A percentile compares a stretch with the other conserved stretches of the same genome.
phyloP scores from a whole-genome alignment of 2,113 vertebrate species.

The Euleptes europaea region DNA sequence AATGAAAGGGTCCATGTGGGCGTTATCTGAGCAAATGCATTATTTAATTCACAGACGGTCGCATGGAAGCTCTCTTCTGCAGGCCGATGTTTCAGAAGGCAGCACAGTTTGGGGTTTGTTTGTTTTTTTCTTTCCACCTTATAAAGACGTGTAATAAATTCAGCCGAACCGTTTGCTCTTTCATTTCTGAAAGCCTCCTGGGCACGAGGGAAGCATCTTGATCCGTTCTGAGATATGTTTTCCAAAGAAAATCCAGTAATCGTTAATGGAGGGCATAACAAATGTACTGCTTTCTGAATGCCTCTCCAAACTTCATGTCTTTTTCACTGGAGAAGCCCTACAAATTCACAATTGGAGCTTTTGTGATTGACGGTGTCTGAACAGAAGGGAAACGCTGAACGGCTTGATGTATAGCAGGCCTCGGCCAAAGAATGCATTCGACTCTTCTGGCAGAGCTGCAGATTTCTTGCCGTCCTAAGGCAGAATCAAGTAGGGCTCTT shows the following conservation, averaged over 20 bases:
- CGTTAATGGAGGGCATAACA: neutral
- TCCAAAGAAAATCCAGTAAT: neutral
- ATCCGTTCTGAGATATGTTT: neutral
- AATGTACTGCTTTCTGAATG: neutral
- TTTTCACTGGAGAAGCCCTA: neutral
- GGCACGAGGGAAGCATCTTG: too few relatives aligned
- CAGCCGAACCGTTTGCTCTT: neutral
- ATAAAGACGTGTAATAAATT: neutral
- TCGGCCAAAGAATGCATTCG: too few relatives aligned
- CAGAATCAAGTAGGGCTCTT: too few relatives aligned
- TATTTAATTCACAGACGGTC: neutral
- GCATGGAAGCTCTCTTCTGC: neutral
- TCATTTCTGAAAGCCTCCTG: neutral
- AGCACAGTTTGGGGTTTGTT: too few relatives aligned
- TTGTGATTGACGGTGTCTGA: too few relatives aligned
- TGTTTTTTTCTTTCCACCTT: neutral
- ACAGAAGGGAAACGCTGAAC: too few relatives aligned
- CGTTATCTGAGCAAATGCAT: neutral
- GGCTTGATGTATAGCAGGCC: too few relatives aligned
- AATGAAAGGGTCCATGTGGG: too few relatives aligned
- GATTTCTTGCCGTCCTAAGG: too few relatives aligned
- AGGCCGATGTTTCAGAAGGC: neutral
- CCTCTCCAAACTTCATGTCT: neutral
- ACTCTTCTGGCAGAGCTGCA: too few relatives aligned
- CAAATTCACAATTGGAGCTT: too few relatives aligned